Base-by-base conservation (phyloP, 2,797 vertebrate species). In the Anisognathus igniventris region DNA sequence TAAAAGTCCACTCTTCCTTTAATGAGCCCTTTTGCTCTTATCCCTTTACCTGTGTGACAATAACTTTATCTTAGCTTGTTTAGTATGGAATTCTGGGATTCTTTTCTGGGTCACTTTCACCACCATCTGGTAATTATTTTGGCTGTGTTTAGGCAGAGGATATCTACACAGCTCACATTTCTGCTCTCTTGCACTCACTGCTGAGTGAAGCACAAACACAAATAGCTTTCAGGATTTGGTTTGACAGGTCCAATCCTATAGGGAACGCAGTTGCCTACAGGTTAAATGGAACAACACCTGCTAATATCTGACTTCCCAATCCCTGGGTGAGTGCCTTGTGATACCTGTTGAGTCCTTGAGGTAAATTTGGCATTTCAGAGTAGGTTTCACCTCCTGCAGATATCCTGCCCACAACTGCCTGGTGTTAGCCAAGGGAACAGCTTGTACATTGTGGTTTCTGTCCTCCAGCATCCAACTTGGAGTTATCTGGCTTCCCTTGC, bases 51-150 rank as follows among this genome's bases (percentile, higher is more conserved):
- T 81, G 61, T 80, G 61, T 0, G 14, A 61, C 30, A 83, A 72
- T 68, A 68, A 67, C 77, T 94, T 92, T 65, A 30, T 80, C 28
- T 91, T 48, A 70, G 28, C 58, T 88, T 78, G 28, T 81, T 93
- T 47, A 67, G 33, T 20, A 78, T 75, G 28, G 65, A 75, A 28
- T 77, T 92, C 45, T 31, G 33, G 47, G 66, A 35, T 78, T 93
- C 79, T 90, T 44, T n/a, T 40, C 14, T 80, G 39, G 39, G 31
- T 74, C 72, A 88, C 72, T 90, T 88, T 90, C 87, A 80, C 70
- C 81, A 89, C 42, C 72, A 86, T 65, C 65, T 83, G 61, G 35
- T 83, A 90, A 88, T 92, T 94, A 75, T 90, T 94, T 90, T 66
- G 71, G n/a, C 37, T 58, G n/a, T 77, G n/a, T 67, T 90, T 83